These are phyloP conservation scores for Mus minutoides DNA, from an alignment of 2,797 vertebrate species.

Conservation along the genomic window DNA sequence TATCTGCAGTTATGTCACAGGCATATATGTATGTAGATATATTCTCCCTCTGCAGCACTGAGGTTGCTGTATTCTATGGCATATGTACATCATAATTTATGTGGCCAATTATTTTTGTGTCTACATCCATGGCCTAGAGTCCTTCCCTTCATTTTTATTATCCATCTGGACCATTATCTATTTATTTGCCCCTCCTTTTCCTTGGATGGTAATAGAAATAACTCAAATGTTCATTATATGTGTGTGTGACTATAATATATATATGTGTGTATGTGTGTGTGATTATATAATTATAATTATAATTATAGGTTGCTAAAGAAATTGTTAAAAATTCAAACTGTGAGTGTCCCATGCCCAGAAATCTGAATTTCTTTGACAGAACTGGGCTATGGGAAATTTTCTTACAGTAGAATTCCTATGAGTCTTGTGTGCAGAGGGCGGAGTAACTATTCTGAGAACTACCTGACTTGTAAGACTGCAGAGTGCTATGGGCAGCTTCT, in stretches of 20 bases:
- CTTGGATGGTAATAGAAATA: background rate
- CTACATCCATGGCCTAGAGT: background rate
- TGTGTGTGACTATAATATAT: too few species aligned
- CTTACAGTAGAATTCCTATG: background rate
- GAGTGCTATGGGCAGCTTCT: background rate
- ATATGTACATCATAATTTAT: background rate
- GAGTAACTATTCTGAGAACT: background rate
- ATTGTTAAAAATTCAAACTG: constrained; percentile 19
- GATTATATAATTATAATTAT: background rate
- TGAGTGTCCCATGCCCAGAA: background rate
- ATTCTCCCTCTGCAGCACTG: background rate
- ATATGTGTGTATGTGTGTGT: too few species aligned
- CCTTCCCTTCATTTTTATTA: background rate
- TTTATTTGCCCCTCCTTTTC: constrained; percentile 14
- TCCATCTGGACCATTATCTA: background rate
- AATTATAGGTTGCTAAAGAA: constrained; percentile 40
- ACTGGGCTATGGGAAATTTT: background rate
- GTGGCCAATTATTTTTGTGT: background rate
- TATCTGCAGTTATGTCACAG: background rate
- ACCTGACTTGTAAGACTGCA: constrained; percentile 23
- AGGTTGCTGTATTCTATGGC: constrained; percentile 27
- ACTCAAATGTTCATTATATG: background rate
- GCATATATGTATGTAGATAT: background rate
- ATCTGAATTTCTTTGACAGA: constrained; percentile 18
- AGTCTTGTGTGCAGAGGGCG: background rate